A percentile compares a stretch with the other conserved stretches of the same genome.
phyloP scores from a whole-genome alignment of 2,113 vertebrate genomes.

The Tympanuchus pallidicinctus region DNA sequence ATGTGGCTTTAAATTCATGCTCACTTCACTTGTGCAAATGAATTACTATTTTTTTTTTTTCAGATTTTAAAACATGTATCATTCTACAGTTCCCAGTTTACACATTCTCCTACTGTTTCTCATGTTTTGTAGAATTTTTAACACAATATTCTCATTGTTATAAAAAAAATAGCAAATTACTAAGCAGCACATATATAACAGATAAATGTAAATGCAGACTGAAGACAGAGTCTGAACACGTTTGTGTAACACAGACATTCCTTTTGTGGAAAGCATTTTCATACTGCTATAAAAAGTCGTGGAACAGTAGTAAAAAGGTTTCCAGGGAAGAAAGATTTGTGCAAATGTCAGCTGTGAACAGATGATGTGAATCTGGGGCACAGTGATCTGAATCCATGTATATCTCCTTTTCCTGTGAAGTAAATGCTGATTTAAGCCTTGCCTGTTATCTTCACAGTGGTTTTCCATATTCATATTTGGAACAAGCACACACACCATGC shows the following conservation, averaged over 20 bases:
- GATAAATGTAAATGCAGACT: neutral
- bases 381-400: neutral
- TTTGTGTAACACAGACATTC: neutral
- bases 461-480: neutral
- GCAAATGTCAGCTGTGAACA: slow-evolving; percentile 20
- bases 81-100: neutral
- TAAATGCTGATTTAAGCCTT: slow-evolving; percentile 9
- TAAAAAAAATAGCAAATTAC: neutral
- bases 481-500: neutral
- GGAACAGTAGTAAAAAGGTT: neutral
- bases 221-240: neutral
- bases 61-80: neutral
- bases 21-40: neutral
- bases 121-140: neutral
- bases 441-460: neutral
- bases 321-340: slow-evolving; percentile 1
- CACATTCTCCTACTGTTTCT: neutral
- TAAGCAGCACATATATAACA: neutral
- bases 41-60: neutral
- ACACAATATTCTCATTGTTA: neutral
- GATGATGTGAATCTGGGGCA: neutral
- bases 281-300: slow-evolving; percentile 3
- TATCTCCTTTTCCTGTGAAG: slow-evolving; percentile 15
- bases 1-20: neutral
- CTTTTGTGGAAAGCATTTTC: slow-evolving; percentile 15